Percentiles rank a stretch among this genome's conserved stretches.
Evolutionary conservation across 2,888 invertebrate species (phyloP).

Genomic region (Drosophila mimica): DNA sequence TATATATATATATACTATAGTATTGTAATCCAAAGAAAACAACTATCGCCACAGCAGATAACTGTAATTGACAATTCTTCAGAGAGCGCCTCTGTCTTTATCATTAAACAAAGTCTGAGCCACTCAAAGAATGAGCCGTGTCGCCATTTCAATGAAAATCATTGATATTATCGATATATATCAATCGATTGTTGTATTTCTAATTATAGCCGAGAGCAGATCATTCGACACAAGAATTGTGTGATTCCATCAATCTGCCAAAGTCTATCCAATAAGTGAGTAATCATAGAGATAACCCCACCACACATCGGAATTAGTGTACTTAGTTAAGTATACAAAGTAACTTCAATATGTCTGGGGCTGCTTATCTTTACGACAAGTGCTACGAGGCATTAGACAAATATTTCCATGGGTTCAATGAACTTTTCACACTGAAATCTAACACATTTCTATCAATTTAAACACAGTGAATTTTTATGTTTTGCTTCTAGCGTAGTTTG

Average conservation of each 20-base stretch:
- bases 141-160: conserved; percentile 41
- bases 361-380: conserved; percentile 54
- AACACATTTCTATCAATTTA: conserved; percentile 6
- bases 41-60: conserved; percentile 36
- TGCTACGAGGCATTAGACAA: conserved; percentile 43
- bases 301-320: conserved; percentile 2
- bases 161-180: conserved; percentile 41
- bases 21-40: not conserved
- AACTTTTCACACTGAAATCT: conserved; percentile 26
- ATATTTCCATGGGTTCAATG: conserved; percentile 44
- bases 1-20: not conserved
- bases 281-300: conserved; percentile 29
- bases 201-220: not conserved
- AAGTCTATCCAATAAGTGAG: conserved; percentile 9
- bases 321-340: conserved; percentile 23
- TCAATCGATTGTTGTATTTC: conserved; percentile 17
- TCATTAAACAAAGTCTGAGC: conserved; percentile 54
- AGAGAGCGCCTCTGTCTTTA: conserved; percentile 28
- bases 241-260: not conserved
- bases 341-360: conserved; percentile 12
- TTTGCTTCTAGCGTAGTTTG: not conserved
- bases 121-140: conserved; percentile 27
- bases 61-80: conserved; percentile 29
- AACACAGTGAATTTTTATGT: not conserved
- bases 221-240: not conserved